Evolutionary conservation across 1,140 invertebrate genomes (phyloP).

Genomic region (Grapholita molesta): DNA sequence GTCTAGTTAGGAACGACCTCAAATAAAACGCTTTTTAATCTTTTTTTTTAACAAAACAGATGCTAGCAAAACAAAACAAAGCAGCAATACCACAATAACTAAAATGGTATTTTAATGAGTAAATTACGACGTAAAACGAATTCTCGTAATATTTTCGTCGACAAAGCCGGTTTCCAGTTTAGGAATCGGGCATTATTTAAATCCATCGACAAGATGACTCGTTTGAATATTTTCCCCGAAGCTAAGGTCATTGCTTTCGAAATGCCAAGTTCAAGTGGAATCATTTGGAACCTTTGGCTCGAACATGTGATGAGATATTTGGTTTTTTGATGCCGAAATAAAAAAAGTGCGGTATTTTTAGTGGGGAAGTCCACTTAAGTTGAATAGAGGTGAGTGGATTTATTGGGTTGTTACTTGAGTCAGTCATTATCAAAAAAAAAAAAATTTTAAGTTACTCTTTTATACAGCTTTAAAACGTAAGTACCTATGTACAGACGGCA

Average conservation of each 20-base stretch:
- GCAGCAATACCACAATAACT: too few species aligned
- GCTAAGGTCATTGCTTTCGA: slow-evolving; percentile 13
- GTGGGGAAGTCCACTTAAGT: background rate
- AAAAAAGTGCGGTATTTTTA: background rate
- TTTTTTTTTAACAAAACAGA: background rate
- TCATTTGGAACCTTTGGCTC: background rate
- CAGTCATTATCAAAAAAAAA: too few species aligned
- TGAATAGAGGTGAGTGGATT: background rate
- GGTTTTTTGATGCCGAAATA: background rate
- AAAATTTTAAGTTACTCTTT: too few species aligned
- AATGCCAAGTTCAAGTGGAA: slow-evolving; percentile 6
- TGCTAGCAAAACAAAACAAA: background rate
- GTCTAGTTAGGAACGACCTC: background rate
- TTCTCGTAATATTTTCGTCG: background rate
- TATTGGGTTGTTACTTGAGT: too few species aligned
- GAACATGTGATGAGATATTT: background rate
- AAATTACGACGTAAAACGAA: background rate
- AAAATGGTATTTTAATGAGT: background rate
- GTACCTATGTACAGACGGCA: too few species aligned
- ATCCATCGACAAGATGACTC: background rate
- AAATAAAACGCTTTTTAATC: too few species aligned
- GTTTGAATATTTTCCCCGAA: slow-evolving; percentile 9
- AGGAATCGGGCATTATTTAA: slow-evolving; percentile 9
- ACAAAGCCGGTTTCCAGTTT: background rate
- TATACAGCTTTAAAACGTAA: too few species aligned